Conservation (phyloP, 1,140 invertebrate species). For the Bombus confusus region DNA sequence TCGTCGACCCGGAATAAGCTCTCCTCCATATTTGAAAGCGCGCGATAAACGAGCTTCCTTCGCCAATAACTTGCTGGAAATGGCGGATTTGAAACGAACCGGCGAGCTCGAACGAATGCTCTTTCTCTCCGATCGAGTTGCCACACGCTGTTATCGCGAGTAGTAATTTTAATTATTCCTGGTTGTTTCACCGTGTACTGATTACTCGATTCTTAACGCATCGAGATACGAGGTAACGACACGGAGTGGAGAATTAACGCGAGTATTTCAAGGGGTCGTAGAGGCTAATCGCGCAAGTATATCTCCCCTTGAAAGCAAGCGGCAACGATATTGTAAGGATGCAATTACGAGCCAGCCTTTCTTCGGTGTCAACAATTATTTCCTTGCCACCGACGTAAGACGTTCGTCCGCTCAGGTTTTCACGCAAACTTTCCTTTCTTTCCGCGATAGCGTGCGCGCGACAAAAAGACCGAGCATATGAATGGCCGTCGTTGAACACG, state of each 20-base stretch:
- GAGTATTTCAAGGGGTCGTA: background rate
- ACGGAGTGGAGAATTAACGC: background rate
- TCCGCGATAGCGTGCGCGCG: background rate
- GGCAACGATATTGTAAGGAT: background rate
- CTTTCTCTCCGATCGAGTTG: too few relatives aligned
- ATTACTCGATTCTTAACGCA: background rate
- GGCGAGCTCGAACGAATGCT: background rate
- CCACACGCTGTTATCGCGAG: background rate
- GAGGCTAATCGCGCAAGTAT: background rate
- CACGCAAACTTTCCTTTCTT: background rate
- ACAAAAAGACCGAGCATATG: background rate
- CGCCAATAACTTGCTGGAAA: background rate
- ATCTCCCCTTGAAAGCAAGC: background rate
- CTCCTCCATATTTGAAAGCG: conserved; percentile 15
- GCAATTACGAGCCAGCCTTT: background rate
- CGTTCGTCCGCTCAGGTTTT: background rate
- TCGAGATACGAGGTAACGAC: background rate
- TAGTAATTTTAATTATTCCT: background rate
- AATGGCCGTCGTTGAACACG: background rate
- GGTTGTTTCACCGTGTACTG: background rate
- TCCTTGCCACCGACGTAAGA: too few relatives aligned
- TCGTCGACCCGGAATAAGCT: conserved; percentile 46
- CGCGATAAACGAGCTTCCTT: conserved; percentile 10
- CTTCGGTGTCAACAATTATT: background rate
- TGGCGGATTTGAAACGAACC: conserved; percentile 18